These are phyloP conservation scores for Callionymus lyra DNA, from an alignment of 2,113 vertebrate species.

Conservation along the genomic window DNA sequence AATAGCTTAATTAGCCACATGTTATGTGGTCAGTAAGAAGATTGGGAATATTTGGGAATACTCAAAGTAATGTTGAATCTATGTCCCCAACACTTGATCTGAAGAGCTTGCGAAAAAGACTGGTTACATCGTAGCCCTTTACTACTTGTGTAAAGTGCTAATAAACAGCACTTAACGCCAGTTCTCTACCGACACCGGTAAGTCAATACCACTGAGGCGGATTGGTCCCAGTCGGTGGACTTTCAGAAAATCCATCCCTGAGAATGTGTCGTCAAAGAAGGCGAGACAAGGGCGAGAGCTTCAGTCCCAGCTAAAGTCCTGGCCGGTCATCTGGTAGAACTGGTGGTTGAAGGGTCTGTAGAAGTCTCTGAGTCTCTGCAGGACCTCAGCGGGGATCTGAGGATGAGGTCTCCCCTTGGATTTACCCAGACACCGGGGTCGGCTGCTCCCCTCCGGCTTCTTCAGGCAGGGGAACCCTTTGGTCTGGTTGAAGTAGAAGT, in stretches of 20 bases:
- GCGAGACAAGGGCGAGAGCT: too few relatives aligned
- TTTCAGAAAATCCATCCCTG: slow-evolving; percentile 32
- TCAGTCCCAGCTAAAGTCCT: slow-evolving; percentile 92
- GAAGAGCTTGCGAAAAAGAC: too few relatives aligned
- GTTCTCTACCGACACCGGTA: too few relatives aligned
- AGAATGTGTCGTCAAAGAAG: slow-evolving; percentile 24
- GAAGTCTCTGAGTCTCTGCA: slow-evolving; percentile 81
- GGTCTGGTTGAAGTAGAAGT: slow-evolving; percentile 93
- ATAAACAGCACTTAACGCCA: too few relatives aligned
- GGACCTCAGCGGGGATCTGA: slow-evolving; percentile 67
- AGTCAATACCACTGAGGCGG: slow-evolving; percentile 8
- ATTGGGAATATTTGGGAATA: too few relatives aligned
- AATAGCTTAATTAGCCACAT: too few relatives aligned
- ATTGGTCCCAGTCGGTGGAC: slow-evolving; percentile 11
- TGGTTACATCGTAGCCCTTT: too few relatives aligned
- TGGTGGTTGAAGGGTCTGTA: slow-evolving; percentile 86
- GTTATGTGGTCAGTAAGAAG: too few relatives aligned
- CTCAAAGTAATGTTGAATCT: too few relatives aligned
- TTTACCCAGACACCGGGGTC: slow-evolving; percentile 83
- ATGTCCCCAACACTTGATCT: too few relatives aligned
- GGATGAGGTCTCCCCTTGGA: slow-evolving; percentile 91
- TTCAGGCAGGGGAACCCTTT: slow-evolving; percentile 95
- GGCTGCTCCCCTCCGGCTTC: slow-evolving; percentile 79
- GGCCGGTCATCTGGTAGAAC: slow-evolving; percentile 92
- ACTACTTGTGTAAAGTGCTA: too few relatives aligned